Evolutionary conservation across 2,797 vertebrate genomes (phyloP).

Genomic region (Phalanger gymnotis): DNA sequence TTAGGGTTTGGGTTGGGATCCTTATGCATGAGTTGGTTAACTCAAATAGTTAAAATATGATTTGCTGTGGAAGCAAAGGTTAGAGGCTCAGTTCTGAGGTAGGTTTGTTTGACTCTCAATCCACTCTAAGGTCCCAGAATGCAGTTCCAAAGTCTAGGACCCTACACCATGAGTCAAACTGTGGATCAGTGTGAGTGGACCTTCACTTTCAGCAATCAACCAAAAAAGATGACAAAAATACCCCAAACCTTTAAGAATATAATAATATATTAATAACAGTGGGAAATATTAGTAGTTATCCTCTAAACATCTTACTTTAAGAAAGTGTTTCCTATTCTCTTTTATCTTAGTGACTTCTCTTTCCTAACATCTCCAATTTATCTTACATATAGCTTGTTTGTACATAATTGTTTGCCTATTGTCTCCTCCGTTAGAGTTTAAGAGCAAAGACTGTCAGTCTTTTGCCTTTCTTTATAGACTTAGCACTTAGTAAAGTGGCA

Average conservation of each 20-base stretch:
- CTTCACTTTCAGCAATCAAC: background rate
- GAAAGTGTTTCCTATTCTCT: background rate
- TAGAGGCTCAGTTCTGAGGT: background rate
- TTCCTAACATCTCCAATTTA: background rate
- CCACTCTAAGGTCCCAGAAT: background rate
- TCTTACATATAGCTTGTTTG: background rate
- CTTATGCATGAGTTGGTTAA: background rate
- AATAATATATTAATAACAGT: no score
- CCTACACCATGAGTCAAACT: background rate
- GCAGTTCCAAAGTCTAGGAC: background rate
- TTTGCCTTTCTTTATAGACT: background rate
- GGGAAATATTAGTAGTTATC: background rate
- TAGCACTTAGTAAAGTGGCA: background rate
- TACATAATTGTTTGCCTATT: background rate
- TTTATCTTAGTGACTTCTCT: background rate
- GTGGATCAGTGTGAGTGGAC: background rate
- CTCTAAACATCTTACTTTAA: background rate
- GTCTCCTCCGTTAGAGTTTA: background rate
- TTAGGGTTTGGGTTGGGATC: background rate
- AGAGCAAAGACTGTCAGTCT: background rate
- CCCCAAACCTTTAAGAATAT: background rate
- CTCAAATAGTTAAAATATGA: background rate
- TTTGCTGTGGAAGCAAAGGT: background rate
- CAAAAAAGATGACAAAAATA: background rate
- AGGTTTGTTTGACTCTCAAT: background rate